These are phyloP conservation scores for Pyrrhia umbra DNA, from an alignment of 2,888 invertebrate genomes.

Conservation along the genomic window DNA sequence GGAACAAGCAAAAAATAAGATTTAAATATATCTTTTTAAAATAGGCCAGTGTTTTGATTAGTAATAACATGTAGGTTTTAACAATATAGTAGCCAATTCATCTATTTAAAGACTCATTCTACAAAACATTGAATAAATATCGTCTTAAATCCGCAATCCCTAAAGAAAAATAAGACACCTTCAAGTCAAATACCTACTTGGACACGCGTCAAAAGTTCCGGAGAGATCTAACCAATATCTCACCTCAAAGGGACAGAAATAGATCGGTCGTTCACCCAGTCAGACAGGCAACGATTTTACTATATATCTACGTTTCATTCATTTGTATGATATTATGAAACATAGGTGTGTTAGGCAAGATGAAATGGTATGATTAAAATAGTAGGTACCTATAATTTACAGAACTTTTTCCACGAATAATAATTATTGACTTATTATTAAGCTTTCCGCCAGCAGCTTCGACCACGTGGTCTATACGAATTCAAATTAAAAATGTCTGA, in stretches of 20 bases:
- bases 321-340: slow-evolving; percentile 24
- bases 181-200: slow-evolving; percentile 36
- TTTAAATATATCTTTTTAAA: too few species aligned
- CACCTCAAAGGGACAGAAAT: slow-evolving; percentile 64
- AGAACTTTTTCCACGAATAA: too few species aligned
- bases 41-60: too few species aligned
- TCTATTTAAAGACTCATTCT: neutral
- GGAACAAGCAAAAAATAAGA: too few species aligned
- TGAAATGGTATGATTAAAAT: slow-evolving; percentile 1
- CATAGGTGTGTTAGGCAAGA: slow-evolving; percentile 7
- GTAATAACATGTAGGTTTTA: too few species aligned
- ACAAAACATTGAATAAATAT: neutral
- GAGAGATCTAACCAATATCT: slow-evolving; percentile 53
- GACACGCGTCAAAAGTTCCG: slow-evolving; percentile 54
- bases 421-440: too few species aligned
- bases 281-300: slow-evolving; percentile 37
- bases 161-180: slow-evolving; percentile 27
- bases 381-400: neutral
- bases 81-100: too few species aligned
- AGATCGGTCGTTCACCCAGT: slow-evolving; percentile 63
- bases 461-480: too few species aligned
- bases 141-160: neutral
- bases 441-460: too few species aligned
- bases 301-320: slow-evolving; percentile 51
- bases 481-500: too few species aligned